phyloP scores from a whole-genome alignment of 1,140 invertebrate species.

The Papilio dardanus region DNA sequence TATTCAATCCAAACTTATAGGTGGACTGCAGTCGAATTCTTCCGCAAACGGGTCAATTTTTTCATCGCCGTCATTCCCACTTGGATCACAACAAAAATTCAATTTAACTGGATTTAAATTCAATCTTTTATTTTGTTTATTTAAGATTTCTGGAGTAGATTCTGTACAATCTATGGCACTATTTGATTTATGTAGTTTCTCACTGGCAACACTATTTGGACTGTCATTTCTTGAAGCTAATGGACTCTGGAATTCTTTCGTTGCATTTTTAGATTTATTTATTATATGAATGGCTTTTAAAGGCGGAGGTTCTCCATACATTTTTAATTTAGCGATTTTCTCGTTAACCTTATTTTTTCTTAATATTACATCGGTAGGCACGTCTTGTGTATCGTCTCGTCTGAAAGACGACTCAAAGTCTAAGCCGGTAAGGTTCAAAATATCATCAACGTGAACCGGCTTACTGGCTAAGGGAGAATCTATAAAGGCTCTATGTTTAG shows the following conservation, averaged over 20 bases:
- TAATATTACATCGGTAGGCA: conserved; percentile 51
- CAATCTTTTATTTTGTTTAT: conserved; percentile 50
- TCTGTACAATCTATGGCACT: conserved; percentile 30
- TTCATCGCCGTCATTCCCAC: conserved; percentile 42
- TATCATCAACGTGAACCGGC: conserved; percentile 40
- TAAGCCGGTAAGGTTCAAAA: conserved; percentile 65
- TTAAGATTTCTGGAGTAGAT: conserved; percentile 51
- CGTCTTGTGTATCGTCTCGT: conserved; percentile 57
- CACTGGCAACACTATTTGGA: conserved; percentile 49
- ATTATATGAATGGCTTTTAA: conserved; percentile 68
- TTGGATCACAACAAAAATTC: conserved; percentile 51
- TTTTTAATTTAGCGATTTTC: conserved; percentile 72
- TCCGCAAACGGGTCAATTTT: conserved; percentile 65
- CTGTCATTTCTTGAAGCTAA: conserved; percentile 50
- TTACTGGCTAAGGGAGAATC: conserved; percentile 52
- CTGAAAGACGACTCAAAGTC: conserved; percentile 74
- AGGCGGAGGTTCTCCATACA: conserved; percentile 77
- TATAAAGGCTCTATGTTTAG: conserved; percentile 61
- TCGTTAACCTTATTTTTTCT: conserved; percentile 63
- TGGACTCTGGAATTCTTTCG: conserved; percentile 65
- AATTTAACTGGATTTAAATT: conserved; percentile 65
- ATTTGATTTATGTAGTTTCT: conserved; percentile 41
- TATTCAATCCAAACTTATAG: conserved; percentile 70
- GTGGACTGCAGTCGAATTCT: conserved; percentile 74
- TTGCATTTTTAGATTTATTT: conserved; percentile 64